A percentile compares a stretch with the other conserved stretches of the same genome.
Evolutionary conservation across 2,113 vertebrate species (phyloP).

Genomic region (Pedetes capensis): DNA sequence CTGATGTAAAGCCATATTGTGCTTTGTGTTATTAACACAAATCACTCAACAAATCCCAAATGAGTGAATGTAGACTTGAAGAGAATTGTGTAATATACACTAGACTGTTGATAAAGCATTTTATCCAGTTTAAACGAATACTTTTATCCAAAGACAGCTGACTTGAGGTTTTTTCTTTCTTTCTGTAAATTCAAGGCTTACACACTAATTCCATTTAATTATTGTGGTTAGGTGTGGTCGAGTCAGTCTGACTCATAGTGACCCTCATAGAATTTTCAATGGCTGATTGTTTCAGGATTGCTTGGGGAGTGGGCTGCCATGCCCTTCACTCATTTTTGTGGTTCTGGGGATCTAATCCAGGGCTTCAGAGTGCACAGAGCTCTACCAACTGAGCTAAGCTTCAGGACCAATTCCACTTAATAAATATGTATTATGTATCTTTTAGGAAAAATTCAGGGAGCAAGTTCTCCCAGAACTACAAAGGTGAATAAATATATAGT

Average conservation of each 20-base stretch:
- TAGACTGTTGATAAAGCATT: background rate
- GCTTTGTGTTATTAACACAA: background rate
- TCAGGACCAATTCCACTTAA: constrained; percentile 3
- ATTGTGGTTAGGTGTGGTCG: too few species aligned
- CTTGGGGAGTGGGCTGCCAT: too few species aligned
- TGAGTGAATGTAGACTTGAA: background rate
- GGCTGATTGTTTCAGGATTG: too few species aligned
- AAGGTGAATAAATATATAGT: background rate
- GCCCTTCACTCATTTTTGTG: too few species aligned
- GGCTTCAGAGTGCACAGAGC: too few species aligned
- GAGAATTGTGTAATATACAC: background rate
- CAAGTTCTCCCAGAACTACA: background rate
- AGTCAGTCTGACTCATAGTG: too few species aligned
- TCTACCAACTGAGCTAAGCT: too few species aligned
- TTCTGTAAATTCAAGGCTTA: background rate
- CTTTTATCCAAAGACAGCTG: background rate
- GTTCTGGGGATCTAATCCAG: too few species aligned
- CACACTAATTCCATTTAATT: too few species aligned
- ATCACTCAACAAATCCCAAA: constrained; percentile 10
- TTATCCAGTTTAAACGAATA: constrained; percentile 30
- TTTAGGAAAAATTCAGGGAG: background rate
- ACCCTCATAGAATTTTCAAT: too few species aligned
- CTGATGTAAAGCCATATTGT: constrained; percentile 22
- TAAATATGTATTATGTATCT: background rate
- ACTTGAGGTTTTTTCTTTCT: constrained; percentile 21